A percentile compares a stretch with the other conserved stretches of the same genome.
Conservation (phyloP, 1,140 invertebrate species). For the Acyrthosiphon pisum region DNA sequence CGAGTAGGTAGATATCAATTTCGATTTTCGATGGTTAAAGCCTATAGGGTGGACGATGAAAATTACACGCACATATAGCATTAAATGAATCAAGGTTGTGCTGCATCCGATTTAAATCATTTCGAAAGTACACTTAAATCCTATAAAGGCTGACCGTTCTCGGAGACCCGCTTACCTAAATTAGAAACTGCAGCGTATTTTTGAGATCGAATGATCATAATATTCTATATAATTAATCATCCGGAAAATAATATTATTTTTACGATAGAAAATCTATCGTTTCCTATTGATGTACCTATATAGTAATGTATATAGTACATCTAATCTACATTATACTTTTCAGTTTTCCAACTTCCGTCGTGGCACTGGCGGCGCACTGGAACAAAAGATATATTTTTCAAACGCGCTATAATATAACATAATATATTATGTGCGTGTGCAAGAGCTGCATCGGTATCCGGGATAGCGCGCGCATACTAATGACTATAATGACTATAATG, state of each 20-base stretch:
- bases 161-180: not conserved
- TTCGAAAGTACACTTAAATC: not conserved
- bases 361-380: not conserved
- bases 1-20: too few relatives aligned
- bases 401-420: not conserved
- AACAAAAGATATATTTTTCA: not conserved
- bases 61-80: too few relatives aligned
- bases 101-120: too few relatives aligned
- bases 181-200: not conserved
- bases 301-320: too few relatives aligned
- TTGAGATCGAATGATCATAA: not conserved
- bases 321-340: not conserved
- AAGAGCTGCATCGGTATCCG: not conserved
- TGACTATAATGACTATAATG: not conserved
- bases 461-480: not conserved
- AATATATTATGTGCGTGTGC: not conserved
- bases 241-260: not conserved
- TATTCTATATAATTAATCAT: not conserved
- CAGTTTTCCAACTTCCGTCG: not conserved
- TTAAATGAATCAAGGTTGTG: too few relatives aligned
- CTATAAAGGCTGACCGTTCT: not conserved
- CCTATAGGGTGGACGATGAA: too few relatives aligned
- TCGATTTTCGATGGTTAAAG: too few relatives aligned
- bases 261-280: not conserved
- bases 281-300: not conserved